Percentiles rank a stretch among this genome's conserved stretches.
phyloP scores from a whole-genome alignment of 2,888 invertebrate species.

The Andrena fulva region DNA sequence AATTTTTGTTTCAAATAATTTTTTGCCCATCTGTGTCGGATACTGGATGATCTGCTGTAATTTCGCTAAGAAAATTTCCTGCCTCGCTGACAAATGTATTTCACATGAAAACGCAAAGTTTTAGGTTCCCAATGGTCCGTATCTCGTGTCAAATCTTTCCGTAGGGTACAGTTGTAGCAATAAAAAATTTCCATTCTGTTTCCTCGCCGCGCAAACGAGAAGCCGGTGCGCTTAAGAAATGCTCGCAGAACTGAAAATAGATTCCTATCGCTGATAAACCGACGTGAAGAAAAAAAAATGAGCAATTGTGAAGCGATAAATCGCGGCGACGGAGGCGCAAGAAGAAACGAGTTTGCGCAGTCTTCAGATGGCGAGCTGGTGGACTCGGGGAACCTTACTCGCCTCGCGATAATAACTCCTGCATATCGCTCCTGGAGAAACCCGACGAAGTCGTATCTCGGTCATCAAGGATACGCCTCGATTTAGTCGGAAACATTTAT shows the following conservation, averaged over 20 bases:
- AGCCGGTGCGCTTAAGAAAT: background rate
- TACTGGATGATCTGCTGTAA: no score
- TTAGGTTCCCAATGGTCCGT: no score
- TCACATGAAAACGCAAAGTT: no score
- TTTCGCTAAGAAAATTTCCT: no score
- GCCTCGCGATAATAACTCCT: slow-evolving; percentile 10
- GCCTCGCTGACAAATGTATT: no score
- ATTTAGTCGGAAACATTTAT: slow-evolving; percentile 19
- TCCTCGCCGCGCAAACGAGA: background rate
- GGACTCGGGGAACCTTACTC: background rate
- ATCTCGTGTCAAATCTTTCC: no score
- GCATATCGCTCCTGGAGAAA: slow-evolving; percentile 15
- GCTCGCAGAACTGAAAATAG: background rate
- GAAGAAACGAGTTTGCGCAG: background rate
- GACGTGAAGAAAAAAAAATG: background rate
- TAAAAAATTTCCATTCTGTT: no score
- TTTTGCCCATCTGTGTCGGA: no score
- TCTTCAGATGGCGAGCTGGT: background rate
- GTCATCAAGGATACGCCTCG: slow-evolving; percentile 15
- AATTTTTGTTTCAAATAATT: no score
- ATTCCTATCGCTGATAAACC: background rate
- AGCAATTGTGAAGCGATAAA: background rate
- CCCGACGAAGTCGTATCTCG: background rate
- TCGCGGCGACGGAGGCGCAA: background rate
- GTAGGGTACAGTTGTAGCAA: no score